Percentiles rank a stretch among this genome's conserved stretches.
Conservation (phyloP, 2,113 vertebrate genomes). For the Myiopsitta monachus region DNA sequence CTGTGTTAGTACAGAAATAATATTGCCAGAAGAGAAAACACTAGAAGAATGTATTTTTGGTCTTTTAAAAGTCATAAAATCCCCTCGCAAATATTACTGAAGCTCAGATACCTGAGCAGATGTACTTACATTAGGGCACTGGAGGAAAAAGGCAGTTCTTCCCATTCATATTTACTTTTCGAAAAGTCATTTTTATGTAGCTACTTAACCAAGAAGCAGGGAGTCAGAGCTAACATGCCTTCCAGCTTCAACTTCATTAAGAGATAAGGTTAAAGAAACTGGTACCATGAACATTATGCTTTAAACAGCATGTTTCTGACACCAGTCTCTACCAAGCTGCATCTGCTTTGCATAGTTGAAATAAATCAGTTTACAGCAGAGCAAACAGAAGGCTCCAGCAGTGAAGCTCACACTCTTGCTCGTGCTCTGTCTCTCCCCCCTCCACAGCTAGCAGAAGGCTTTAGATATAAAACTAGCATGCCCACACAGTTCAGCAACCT, state of each 20-base stretch:
- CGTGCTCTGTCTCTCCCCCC: fast-evolving
- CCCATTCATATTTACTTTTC: not conserved
- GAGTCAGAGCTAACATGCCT: not conserved
- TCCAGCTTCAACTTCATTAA: not conserved
- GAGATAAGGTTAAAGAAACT: not conserved
- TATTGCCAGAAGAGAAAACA: not conserved
- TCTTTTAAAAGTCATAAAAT: conserved; percentile 45
- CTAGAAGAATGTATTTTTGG: not conserved
- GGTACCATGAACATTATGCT: not conserved
- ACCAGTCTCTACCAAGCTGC: not conserved
- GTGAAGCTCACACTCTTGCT: not conserved
- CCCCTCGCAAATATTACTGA: conserved; percentile 40
- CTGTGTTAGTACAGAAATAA: not conserved
- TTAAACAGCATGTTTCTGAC: not conserved
- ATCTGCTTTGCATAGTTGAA: not conserved
- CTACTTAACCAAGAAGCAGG: not conserved
- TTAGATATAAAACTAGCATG: not conserved
- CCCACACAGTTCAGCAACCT: not conserved
- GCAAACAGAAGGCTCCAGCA: not conserved
- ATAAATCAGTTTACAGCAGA: not conserved
- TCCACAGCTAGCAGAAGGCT: not conserved
- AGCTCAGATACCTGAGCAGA: not conserved
- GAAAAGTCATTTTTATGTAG: not conserved
- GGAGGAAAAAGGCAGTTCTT: not conserved
- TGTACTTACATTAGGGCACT: not conserved